phyloP scores from a whole-genome alignment of 2,888 invertebrate species.

The Pseudoips prasinana region DNA sequence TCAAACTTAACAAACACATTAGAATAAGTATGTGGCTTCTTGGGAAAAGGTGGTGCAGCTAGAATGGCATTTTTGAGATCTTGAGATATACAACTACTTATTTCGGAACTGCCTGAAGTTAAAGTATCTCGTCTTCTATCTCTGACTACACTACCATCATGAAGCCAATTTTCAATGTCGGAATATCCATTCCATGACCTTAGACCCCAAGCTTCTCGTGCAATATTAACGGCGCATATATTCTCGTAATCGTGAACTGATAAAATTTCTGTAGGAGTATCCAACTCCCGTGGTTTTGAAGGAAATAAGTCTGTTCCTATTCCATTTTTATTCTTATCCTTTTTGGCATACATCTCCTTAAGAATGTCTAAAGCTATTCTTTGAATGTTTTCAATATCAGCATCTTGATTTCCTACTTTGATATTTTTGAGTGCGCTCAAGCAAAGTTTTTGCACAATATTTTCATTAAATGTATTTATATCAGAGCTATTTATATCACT shows the following conservation, averaged over 20 bases:
- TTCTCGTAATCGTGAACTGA: conserved; percentile 86
- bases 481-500: conserved; percentile 80
- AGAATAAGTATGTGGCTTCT: conserved; percentile 69
- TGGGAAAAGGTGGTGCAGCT: conserved; percentile 70
- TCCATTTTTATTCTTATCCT: conserved; percentile 66
- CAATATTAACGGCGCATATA: conserved; percentile 84
- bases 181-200: conserved; percentile 85
- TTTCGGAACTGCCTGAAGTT: conserved; percentile 82
- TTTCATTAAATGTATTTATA: conserved; percentile 79
- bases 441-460: conserved; percentile 78
- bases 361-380: conserved; percentile 77
- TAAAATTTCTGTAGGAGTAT: conserved; percentile 80
- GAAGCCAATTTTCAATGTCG: conserved; percentile 84
- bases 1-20: conserved; percentile 74
- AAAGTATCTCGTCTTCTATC: conserved; percentile 81
- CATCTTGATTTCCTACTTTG: conserved; percentile 79
- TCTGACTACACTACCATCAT: conserved; percentile 83
- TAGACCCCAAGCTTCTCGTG: conserved; percentile 84
- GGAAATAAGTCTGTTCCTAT: conserved; percentile 52
- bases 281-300: conserved; percentile 70
- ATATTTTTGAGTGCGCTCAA: conserved; percentile 78
- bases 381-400: conserved; percentile 79
- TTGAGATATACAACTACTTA: conserved; percentile 73
- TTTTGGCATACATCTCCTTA: conserved; percentile 78
- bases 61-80: conserved; percentile 70